Conservation (phyloP, 2,113 vertebrate genomes). For the Mirza zaza region DNA sequence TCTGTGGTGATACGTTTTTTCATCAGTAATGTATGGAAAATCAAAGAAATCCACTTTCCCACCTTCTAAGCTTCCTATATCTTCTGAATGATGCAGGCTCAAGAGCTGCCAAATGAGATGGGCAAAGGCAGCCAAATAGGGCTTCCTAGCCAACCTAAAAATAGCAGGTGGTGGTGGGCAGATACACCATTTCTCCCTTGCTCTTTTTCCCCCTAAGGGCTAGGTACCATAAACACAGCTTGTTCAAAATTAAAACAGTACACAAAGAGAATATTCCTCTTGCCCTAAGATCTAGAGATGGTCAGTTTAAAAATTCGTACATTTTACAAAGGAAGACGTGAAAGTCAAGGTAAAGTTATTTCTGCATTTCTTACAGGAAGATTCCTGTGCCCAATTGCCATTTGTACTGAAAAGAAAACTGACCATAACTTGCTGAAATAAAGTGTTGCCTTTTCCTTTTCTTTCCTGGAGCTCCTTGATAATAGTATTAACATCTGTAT, state of each 20-base stretch:
- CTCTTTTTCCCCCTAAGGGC: background rate
- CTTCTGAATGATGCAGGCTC: constrained; percentile 63
- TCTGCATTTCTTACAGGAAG: constrained; percentile 20
- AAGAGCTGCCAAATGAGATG: constrained; percentile 72
- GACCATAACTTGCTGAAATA: background rate
- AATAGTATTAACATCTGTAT: constrained; percentile 13
- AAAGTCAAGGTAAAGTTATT: background rate
- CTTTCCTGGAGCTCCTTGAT: background rate
- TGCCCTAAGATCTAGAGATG: background rate
- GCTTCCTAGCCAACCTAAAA: constrained; percentile 69
- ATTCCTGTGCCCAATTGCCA: background rate
- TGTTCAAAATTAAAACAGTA: constrained; percentile 28
- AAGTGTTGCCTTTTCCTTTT: background rate
- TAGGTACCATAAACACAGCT: constrained; percentile 5
- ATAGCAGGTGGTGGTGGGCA: constrained; percentile 58
- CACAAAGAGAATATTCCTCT: constrained; percentile 4
- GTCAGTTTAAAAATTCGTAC: background rate
- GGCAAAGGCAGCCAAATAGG: constrained; percentile 64
- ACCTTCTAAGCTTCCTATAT: constrained; percentile 56
- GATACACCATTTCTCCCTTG: background rate
- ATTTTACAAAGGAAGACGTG: background rate
- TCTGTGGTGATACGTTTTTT: constrained; percentile 18
- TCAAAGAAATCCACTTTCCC: constrained; percentile 56
- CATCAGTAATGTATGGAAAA: constrained; percentile 39
- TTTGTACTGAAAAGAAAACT: background rate